Evolutionary conservation across 1,140 invertebrate genomes (phyloP).

Genomic region (Octopus bimaculoides): DNA sequence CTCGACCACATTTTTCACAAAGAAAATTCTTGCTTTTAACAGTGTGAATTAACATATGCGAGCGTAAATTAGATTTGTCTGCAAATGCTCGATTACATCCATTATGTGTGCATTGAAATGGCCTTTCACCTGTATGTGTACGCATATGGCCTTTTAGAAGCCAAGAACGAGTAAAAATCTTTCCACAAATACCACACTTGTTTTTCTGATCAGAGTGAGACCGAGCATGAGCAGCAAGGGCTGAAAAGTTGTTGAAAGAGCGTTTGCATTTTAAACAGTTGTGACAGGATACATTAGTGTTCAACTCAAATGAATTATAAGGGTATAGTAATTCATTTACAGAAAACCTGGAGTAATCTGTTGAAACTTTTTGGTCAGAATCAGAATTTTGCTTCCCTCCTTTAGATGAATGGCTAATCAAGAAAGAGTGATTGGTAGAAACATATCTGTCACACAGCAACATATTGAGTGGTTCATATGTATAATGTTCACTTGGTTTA

Average conservation of each 20-base stretch:
- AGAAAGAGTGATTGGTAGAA: not conserved
- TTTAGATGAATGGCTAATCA: not conserved
- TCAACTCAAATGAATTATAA: not conserved
- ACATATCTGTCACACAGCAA: not conserved
- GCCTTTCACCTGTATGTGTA: constrained; percentile 94
- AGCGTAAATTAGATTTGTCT: constrained; percentile 88
- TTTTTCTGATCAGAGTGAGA: constrained; percentile 59
- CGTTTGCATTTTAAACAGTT: constrained; percentile 31
- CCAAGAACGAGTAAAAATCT: constrained; percentile 94
- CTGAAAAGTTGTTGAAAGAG: constrained; percentile 21
- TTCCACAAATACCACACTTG: constrained; percentile 88
- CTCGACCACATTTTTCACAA: constrained; percentile 81
- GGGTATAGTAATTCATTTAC: not conserved
- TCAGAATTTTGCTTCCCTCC: not conserved
- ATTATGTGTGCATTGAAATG: constrained; percentile 94
- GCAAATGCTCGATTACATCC: constrained; percentile 76
- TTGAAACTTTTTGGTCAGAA: not conserved
- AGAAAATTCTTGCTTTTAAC: constrained; percentile 86
- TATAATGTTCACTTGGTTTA: too few species aligned
- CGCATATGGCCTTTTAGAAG: constrained; percentile 92
- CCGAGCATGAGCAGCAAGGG: constrained; percentile 26
- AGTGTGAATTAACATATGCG: constrained; percentile 98
- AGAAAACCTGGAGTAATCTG: too few species aligned
- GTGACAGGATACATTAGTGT: not conserved
- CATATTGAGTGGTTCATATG: too few species aligned